These are phyloP conservation scores for Marmota monax DNA, from an alignment of 2,113 vertebrate species.

Conservation along the genomic window DNA sequence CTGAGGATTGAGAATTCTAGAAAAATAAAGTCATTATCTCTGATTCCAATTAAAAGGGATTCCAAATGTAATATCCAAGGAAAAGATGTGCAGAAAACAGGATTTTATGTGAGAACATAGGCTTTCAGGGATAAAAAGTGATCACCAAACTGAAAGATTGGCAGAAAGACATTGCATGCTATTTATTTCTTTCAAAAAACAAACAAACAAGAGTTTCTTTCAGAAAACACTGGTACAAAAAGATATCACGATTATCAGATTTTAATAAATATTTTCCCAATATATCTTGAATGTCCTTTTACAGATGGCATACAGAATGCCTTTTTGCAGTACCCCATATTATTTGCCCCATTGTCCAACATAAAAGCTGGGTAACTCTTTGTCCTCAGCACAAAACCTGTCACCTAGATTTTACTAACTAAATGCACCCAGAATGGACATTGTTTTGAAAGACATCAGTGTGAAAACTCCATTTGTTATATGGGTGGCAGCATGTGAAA, in stretches of 20 bases:
- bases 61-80: background rate
- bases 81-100: background rate
- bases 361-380: background rate
- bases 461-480: background rate
- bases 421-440: background rate
- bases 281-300: background rate
- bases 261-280: background rate
- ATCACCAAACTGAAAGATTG: background rate
- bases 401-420: background rate
- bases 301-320: too few species aligned
- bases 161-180: background rate
- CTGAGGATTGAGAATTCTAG: background rate
- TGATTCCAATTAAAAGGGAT: slow-evolving; percentile 24
- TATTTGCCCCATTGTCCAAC: background rate
- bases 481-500: background rate
- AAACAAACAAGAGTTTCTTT: background rate
- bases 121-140: background rate
- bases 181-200: background rate
- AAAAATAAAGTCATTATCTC: background rate
- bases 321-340: background rate
- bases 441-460: background rate
- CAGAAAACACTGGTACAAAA: background rate
- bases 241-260: background rate
- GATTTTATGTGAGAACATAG: background rate
- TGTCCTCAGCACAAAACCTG: background rate